Evolutionary conservation across 1,140 invertebrate species (phyloP).

Genomic region (Mycetomoellerius zeteki): DNA sequence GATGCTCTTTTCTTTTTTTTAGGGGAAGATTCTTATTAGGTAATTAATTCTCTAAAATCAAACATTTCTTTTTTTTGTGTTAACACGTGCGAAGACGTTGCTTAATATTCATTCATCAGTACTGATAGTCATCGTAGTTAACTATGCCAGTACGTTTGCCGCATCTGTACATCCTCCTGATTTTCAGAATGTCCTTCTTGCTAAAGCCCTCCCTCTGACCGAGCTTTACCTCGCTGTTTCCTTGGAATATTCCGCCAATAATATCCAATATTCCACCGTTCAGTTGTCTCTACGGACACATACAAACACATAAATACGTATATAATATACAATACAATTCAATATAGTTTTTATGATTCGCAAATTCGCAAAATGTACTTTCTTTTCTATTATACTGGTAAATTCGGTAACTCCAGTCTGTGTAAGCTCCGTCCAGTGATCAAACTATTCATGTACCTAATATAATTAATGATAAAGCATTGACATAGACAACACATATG

Average conservation of each 20-base stretch:
- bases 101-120: conserved; percentile 27
- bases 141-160: conserved; percentile 82
- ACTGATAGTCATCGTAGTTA: not conserved
- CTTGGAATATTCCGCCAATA: conserved; percentile 77
- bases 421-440: not conserved
- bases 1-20: not conserved
- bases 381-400: not conserved
- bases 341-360: not conserved
- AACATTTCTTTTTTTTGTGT: not conserved
- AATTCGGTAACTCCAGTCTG: not conserved
- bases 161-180: conserved; percentile 93
- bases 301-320: conserved; percentile 1
- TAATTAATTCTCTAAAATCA: not conserved
- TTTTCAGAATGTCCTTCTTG: conserved; percentile 91
- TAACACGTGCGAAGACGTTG: not conserved
- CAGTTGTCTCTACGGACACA: conserved; percentile 63
- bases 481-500: not conserved
- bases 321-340: not conserved
- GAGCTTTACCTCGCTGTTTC: conserved; percentile 69
- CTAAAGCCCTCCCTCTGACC: conserved; percentile 92
- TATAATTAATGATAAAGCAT: not conserved
- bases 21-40: not conserved
- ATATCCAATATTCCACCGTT: conserved; percentile 69
- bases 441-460: not conserved
- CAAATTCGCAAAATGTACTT: not conserved